These are phyloP conservation scores for Anastrepha ludens DNA, from an alignment of 1,140 invertebrate species.

Conservation along the genomic window DNA sequence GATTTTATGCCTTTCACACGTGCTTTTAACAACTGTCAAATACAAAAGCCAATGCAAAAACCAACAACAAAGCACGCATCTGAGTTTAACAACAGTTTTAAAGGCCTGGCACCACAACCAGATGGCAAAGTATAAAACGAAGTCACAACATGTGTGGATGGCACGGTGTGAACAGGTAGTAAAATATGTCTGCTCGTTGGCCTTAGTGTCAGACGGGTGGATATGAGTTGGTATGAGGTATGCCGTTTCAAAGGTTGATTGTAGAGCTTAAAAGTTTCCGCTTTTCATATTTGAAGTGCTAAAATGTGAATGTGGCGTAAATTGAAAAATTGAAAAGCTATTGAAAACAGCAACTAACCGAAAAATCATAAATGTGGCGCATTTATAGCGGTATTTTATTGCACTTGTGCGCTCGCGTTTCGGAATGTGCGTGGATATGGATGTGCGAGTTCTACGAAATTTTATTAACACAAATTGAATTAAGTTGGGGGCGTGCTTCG, in stretches of 20 bases:
- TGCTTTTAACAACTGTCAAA: constrained; percentile 46
- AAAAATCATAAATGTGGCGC: constrained; percentile 41
- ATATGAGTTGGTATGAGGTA: background rate
- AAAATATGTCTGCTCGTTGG: background rate
- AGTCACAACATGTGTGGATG: background rate
- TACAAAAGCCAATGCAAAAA: background rate
- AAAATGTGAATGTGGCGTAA: background rate
- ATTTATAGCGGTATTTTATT: constrained; percentile 33
- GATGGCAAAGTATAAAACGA: background rate
- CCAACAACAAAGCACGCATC: background rate
- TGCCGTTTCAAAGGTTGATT: background rate
- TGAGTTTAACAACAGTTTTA: background rate
- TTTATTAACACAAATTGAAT: constrained; percentile 44
- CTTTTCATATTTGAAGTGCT: background rate
- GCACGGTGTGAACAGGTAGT: constrained; percentile 4
- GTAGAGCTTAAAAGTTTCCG: background rate
- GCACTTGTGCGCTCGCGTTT: background rate
- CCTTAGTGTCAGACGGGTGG: no score
- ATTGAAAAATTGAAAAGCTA: constrained; percentile 38
- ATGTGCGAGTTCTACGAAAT: background rate
- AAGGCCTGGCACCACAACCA: background rate
- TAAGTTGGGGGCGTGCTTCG: constrained; percentile 4
- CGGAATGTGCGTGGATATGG: background rate
- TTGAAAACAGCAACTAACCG: constrained; percentile 19
- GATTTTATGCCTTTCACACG: constrained; percentile 40